A percentile compares a stretch with the other conserved stretches of the same genome.
phyloP scores from a whole-genome alignment of 2,888 invertebrate species.

The Caenorhabditis sp. region DNA sequence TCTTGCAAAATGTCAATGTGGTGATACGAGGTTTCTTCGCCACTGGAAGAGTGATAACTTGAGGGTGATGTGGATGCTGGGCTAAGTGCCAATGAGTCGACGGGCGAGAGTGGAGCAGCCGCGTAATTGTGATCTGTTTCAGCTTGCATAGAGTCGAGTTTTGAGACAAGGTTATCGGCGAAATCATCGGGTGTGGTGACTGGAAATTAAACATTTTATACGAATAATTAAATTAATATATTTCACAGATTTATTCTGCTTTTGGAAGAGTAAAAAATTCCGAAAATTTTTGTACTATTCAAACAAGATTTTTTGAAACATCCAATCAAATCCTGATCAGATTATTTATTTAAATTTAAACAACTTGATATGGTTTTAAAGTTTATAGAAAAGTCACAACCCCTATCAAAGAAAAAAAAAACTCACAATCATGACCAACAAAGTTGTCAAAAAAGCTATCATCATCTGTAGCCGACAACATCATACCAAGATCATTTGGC shows the following conservation, averaged over 20 bases:
- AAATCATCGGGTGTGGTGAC: slow-evolving; percentile 7
- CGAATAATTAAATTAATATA: too few species aligned
- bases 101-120: slow-evolving; percentile 22
- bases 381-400: too few species aligned
- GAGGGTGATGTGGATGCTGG: slow-evolving; percentile 37
- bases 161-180: slow-evolving; percentile 6
- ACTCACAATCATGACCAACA: neutral
- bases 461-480: slow-evolving; percentile 7
- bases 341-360: too few species aligned
- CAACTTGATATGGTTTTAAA: too few species aligned
- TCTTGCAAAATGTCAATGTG: slow-evolving; percentile 38
- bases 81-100: slow-evolving; percentile 27
- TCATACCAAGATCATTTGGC: slow-evolving; percentile 3
- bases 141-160: slow-evolving; percentile 10
- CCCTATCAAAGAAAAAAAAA: neutral
- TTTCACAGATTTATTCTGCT: neutral
- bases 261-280: too few species aligned
- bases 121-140: slow-evolving; percentile 28
- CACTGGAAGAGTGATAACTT: slow-evolving; percentile 30
- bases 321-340: too few species aligned
- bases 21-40: slow-evolving; percentile 7
- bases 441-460: neutral
- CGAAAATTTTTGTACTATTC: too few species aligned
- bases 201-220: neutral
- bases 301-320: too few species aligned